phyloP scores from a whole-genome alignment of 2,113 vertebrate species.

The Corythornis vintsioides region DNA sequence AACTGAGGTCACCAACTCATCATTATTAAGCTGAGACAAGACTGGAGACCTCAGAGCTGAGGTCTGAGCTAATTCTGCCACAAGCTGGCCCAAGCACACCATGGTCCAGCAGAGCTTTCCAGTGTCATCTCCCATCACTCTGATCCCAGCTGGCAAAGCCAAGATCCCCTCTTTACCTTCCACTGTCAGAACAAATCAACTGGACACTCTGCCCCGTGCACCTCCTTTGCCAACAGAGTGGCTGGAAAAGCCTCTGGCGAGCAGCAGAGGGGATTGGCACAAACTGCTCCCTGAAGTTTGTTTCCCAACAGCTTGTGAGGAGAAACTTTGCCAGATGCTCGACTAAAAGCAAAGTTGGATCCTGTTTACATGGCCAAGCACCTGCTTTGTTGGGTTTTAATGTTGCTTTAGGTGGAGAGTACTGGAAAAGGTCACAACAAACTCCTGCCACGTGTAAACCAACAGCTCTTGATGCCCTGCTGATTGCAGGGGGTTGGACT shows the following conservation, averaged over 20 bases:
- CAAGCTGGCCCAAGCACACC: rapidly evolving
- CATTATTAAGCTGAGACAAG: rapidly evolving
- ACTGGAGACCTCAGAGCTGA: rapidly evolving
- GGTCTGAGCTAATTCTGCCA: rapidly evolving
- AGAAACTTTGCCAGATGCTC: neutral
- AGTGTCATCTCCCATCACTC: neutral
- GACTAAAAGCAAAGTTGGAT: neutral
- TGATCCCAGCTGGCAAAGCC: neutral
- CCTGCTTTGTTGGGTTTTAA: neutral
- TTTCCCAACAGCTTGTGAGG: neutral
- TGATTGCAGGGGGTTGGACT: too few relatives aligned
- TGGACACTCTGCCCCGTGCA: rapidly evolving
- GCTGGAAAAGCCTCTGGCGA: neutral
- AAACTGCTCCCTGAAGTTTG: neutral
- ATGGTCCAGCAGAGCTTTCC: neutral
- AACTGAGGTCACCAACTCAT: rapidly evolving
- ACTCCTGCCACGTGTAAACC: neutral
- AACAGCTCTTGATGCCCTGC: neutral
- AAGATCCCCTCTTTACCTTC: neutral
- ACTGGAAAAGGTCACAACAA: neutral
- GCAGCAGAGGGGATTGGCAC: neutral
- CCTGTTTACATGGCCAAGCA: neutral
- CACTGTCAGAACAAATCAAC: neutral
- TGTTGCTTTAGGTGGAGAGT: neutral
- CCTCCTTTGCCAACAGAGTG: neutral